Percentiles rank a stretch among this genome's conserved stretches.
These are phyloP conservation scores for Clarias fuscus DNA, from an alignment of 2,797 vertebrate species.

Conservation along the genomic window DNA sequence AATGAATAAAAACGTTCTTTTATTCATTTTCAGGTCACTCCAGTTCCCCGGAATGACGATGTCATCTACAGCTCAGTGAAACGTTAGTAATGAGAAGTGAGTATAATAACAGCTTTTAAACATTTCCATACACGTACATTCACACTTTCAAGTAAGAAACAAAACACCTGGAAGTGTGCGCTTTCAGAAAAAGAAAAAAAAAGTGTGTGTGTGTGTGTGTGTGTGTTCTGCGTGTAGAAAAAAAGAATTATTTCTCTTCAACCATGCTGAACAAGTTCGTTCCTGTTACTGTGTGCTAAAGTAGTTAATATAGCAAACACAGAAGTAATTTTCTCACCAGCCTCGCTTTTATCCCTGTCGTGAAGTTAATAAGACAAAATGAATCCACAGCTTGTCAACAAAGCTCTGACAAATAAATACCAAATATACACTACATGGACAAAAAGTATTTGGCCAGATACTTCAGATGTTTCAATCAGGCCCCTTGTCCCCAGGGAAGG, in stretches of 20 bases:
- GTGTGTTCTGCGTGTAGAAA: too few species aligned
- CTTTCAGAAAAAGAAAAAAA: neutral
- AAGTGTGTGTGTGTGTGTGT: too few species aligned
- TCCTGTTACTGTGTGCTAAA: neutral
- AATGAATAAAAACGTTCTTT: neutral
- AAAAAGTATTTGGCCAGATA: too few species aligned
- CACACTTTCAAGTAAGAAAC: neutral
- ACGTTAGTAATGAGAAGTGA: neutral
- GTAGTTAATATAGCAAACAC: neutral
- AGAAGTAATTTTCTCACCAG: neutral
- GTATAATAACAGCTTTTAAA: neutral
- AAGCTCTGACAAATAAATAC: too few species aligned
- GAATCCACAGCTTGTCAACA: neutral
- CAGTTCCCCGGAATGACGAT: neutral
- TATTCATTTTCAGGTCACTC: constrained; percentile 16
- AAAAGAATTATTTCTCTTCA: too few species aligned
- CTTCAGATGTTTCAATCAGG: too few species aligned
- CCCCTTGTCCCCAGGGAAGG: too few species aligned
- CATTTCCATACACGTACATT: neutral
- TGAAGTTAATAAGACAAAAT: neutral
- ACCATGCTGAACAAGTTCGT: neutral
- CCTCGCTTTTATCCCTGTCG: neutral
- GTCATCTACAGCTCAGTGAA: constrained; percentile 43
- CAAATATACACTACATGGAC: too few species aligned
- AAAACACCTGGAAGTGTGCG: neutral